These are phyloP conservation scores for Lepas anatifera DNA, from an alignment of 2,888 invertebrate genomes.

Conservation along the genomic window DNA sequence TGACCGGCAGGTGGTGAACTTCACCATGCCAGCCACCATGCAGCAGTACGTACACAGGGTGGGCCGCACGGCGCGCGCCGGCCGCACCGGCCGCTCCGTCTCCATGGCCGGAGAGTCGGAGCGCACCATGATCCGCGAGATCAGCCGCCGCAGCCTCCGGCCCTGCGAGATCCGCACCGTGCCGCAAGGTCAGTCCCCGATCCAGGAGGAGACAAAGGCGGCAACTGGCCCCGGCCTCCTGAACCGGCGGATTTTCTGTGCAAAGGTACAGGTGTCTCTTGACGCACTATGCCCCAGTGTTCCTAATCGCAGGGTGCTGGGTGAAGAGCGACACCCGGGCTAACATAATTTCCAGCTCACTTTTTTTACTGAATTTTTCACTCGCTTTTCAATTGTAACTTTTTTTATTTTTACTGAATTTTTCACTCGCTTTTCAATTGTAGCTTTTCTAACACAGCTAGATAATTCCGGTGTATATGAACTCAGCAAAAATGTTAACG, in stretches of 20 bases:
- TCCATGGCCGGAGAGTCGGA: conserved; percentile 91
- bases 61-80: conserved; percentile 91
- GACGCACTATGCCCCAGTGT: background rate
- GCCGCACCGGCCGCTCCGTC: conserved; percentile 75
- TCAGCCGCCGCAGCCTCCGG: conserved; percentile 70
- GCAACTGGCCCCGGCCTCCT: too few relatives aligned
- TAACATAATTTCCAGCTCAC: too few relatives aligned
- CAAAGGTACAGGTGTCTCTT: conserved; percentile 7
- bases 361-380: too few relatives aligned
- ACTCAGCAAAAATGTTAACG: too few relatives aligned
- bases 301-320: background rate
- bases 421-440: too few relatives aligned
- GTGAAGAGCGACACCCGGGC: too few relatives aligned
- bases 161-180: conserved; percentile 79
- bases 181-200: conserved; percentile 46
- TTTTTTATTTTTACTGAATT: too few relatives aligned
- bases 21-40: conserved; percentile 82
- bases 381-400: too few relatives aligned
- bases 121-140: conserved; percentile 76
- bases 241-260: too few relatives aligned
- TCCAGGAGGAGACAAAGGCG: too few relatives aligned
- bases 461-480: too few relatives aligned
- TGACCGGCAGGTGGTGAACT: conserved; percentile 73
- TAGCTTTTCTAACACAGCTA: too few relatives aligned
- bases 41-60: conserved; percentile 96